These are phyloP conservation scores for Agrilus cyanescens DNA, from an alignment of 2,888 invertebrate genomes.

Conservation along the genomic window DNA sequence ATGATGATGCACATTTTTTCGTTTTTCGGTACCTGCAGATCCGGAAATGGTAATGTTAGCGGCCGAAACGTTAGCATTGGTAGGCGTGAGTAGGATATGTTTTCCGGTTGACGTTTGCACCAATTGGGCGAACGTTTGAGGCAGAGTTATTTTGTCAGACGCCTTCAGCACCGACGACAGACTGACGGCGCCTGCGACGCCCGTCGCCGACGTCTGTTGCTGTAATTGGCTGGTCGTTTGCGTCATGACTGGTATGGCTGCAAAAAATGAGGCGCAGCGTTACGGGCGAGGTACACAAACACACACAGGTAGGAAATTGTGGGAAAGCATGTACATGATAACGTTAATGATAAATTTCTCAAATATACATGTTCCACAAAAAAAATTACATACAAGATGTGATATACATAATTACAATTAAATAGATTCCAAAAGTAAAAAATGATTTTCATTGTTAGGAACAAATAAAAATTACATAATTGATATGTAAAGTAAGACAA, in stretches of 20 bases:
- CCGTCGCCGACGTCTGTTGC: too few relatives aligned
- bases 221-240: too few relatives aligned
- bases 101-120: slow-evolving; percentile 61
- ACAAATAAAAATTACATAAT: too few relatives aligned
- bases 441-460: too few relatives aligned
- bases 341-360: too few relatives aligned
- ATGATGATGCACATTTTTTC: not conserved
- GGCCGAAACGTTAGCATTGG: slow-evolving; percentile 31
- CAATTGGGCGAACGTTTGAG: slow-evolving; percentile 46
- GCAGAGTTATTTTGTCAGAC: slow-evolving; percentile 26
- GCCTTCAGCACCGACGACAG: slow-evolving; percentile 29
- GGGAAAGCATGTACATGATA: too few relatives aligned
- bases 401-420: too few relatives aligned
- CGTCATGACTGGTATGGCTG: slow-evolving; percentile 39
- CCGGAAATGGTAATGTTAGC: slow-evolving; percentile 27
- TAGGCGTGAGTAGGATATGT: slow-evolving; percentile 51
- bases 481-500: too few relatives aligned
- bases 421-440: too few relatives aligned
- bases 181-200: slow-evolving; percentile 19
- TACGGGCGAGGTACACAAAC: not conserved
- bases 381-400: too few relatives aligned
- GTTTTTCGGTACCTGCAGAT: slow-evolving; percentile 23
- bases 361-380: too few relatives aligned
- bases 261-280: slow-evolving; percentile 11
- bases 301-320: too few relatives aligned